Conservation (phyloP, 1,140 invertebrate species). For the Ephestia elutella region DNA sequence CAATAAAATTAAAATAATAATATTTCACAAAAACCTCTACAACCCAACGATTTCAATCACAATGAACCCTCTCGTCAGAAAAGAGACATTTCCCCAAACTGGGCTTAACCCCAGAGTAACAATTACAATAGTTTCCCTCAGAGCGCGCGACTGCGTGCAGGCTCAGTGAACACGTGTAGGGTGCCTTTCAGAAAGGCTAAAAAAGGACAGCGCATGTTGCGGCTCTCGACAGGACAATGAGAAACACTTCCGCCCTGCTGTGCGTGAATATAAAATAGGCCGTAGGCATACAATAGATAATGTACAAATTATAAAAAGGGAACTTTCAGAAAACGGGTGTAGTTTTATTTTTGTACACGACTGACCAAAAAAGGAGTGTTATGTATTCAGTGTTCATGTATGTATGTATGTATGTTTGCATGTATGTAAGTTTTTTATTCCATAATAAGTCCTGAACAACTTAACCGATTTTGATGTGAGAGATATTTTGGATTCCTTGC, state of each 20-base stretch:
- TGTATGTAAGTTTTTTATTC: too few species aligned
- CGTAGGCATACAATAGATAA: background rate
- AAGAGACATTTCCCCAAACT: background rate
- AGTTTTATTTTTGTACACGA: too few species aligned
- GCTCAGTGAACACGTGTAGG: slow-evolving; percentile 1
- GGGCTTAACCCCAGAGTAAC: background rate
- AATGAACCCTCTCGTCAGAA: background rate
- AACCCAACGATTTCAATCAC: background rate
- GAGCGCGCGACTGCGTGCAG: background rate
- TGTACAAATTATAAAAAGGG: background rate
- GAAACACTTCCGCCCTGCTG: slow-evolving; percentile 36
- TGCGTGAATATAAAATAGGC: slow-evolving; percentile 37
- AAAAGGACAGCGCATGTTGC: slow-evolving; percentile 36
- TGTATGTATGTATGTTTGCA: too few species aligned
- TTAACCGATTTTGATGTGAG: too few species aligned
- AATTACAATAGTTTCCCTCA: slow-evolving; percentile 7
- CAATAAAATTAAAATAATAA: too few species aligned
- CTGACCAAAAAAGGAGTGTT: too few species aligned
- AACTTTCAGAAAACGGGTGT: too few species aligned
- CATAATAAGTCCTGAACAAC: too few species aligned
- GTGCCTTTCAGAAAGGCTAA: slow-evolving; percentile 17
- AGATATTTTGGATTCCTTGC: too few species aligned
- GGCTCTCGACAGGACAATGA: slow-evolving; percentile 35
- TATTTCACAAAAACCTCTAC: too few species aligned
- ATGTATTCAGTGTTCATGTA: too few species aligned